These are phyloP conservation scores for Cliona cf. orientalis DNA, from an alignment of 37 sponge, comb jelly and placozoan genomes.

Conservation along the genomic window DNA sequence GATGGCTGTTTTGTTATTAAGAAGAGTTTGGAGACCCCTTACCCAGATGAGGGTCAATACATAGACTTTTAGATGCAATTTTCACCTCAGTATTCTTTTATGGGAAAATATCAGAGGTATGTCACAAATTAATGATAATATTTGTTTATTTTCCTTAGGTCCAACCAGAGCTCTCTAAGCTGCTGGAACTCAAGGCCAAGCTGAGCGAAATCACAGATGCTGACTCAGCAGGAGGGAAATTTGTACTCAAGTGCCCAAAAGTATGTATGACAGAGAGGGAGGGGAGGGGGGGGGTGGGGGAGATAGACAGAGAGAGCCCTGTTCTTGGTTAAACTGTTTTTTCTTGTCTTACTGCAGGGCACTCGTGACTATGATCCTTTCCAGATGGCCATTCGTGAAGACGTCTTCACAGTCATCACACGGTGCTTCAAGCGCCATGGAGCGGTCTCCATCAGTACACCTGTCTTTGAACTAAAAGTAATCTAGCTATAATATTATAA, in stretches of 20 bases:
- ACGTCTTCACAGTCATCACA: constrained; percentile 81
- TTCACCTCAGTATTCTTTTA: too few relatives aligned
- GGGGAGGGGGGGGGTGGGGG: neutral
- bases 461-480: constrained; percentile 96
- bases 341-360: constrained; percentile 58
- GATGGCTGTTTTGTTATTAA: constrained; percentile 40
- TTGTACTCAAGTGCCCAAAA: constrained; percentile 81
- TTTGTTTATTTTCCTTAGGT: neutral
- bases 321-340: neutral
- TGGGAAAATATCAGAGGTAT: neutral
- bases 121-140: constrained; percentile 1
- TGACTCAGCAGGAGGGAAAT: constrained; percentile 38
- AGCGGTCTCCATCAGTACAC: constrained; percentile 96
- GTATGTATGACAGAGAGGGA: constrained; percentile 12
- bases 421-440: constrained; percentile 95
- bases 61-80: neutral
- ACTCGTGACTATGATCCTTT: constrained; percentile 90
- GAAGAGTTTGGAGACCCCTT: constrained; percentile 13
- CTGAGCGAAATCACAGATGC: neutral
- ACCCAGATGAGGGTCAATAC: constrained; percentile 19
- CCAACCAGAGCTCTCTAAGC: constrained; percentile 13
- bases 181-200: constrained; percentile 19
- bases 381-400: constrained; percentile 96
- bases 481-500: neutral
- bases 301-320: neutral